phyloP scores from a whole-genome alignment of 2,888 invertebrate species.

The Agriotes lineatus region DNA sequence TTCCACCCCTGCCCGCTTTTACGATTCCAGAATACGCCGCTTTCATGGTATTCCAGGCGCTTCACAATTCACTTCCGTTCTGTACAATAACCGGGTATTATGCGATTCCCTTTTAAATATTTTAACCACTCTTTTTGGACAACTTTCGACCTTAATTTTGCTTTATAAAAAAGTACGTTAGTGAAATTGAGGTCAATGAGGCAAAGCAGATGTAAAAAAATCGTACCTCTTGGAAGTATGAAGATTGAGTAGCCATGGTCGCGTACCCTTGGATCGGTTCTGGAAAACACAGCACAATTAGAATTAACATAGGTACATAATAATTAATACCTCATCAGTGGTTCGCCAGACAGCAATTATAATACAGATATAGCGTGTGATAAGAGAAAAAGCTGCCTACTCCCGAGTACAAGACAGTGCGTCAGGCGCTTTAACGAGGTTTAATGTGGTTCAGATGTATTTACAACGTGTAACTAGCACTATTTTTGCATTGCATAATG shows the following conservation, averaged over 20 bases:
- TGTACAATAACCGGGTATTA: constrained; percentile 1
- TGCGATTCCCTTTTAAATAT: too few relatives aligned
- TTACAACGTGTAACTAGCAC: too few relatives aligned
- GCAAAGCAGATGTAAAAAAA: background rate
- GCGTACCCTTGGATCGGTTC: constrained; percentile 48
- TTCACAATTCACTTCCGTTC: constrained; percentile 29
- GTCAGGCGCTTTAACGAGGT: too few relatives aligned
- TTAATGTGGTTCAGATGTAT: too few relatives aligned
- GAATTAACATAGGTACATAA: constrained; percentile 44
- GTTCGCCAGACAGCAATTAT: constrained; percentile 35
- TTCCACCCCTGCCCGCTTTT: constrained; percentile 26
- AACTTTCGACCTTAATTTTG: too few relatives aligned
- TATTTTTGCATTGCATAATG: too few relatives aligned
- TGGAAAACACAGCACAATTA: constrained; percentile 50
- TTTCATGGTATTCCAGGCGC: constrained; percentile 16
- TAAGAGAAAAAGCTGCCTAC: constrained; percentile 33
- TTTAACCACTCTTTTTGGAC: too few relatives aligned
- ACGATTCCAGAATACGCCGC: constrained; percentile 12
- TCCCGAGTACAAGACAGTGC: too few relatives aligned
- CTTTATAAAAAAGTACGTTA: too few relatives aligned
- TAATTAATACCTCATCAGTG: constrained; percentile 43
- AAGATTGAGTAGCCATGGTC: constrained; percentile 51
- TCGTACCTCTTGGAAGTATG: constrained; percentile 53
- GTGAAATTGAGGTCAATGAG: background rate
- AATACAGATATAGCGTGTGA: constrained; percentile 55